Evolutionary conservation across 2,888 invertebrate genomes (phyloP), one percentile per base, ranked within the genome.

Genomic region (Antheraea assamensis): DNA sequence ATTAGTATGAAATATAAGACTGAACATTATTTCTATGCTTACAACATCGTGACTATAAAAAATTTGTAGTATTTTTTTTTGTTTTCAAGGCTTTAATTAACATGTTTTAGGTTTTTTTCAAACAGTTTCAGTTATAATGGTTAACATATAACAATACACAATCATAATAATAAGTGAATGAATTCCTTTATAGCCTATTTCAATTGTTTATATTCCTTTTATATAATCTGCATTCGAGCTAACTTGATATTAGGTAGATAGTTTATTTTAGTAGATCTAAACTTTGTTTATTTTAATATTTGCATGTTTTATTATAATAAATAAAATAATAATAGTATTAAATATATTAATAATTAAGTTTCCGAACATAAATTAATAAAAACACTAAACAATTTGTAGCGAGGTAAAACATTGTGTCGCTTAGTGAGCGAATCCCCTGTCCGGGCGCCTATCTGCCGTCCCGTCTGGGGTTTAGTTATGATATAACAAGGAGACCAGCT

Each of bases 401-500:
- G 19, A 27, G 30, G 35, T 42, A 61, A 24, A 64, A 64, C 68
- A 30, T 47, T 31, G 42, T 27, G 55, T 35, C 70, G 70, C 68
- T 74, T 73, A 73, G 31, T 35, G n/a, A 68, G 27, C 71, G 76
- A 47, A 30, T 68, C 71, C 73, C 73, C 74, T 66, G 72, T 72
- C 75, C 64, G 74, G 71, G 68, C 72, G 78, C 80, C 83, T 83
- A 85, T 84, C 85, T 85, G 82, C 79, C 84, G 64, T 71, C 72
- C 75, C 70, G 70, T 78, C 81, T 83, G 81, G 83, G 87, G 84
- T 90, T 90, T 91, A 91, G 89, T 92, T 92, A 91, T 91, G 89
- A 90, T 90, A 91, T 90, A 91, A 91, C 90, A 91, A 90, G 90
- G 81, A 87, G 84, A 78, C 80, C 86, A 83, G 90, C 89, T 93